Evolutionary conservation across 2,797 vertebrate species (phyloP).

Genomic region (Lagocephalus sceleratus): DNA sequence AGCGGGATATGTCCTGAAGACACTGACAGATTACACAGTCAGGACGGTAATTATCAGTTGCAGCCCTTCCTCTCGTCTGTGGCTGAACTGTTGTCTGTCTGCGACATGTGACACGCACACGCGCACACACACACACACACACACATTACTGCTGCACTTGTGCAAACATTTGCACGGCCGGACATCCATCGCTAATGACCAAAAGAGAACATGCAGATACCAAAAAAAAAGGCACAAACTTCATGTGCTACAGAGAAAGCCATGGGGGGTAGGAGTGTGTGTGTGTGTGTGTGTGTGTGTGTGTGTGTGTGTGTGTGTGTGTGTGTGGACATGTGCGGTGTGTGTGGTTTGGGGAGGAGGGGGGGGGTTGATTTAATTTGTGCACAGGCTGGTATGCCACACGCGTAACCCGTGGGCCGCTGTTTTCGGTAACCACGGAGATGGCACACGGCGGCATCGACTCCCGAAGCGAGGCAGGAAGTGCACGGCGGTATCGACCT

Average conservation of each 20-base stretch:
- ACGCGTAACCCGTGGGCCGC: slow-evolving; percentile 28
- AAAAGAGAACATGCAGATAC: slow-evolving; percentile 20
- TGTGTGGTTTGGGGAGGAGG: no score
- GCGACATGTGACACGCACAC: background rate
- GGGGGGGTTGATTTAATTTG: slow-evolving; percentile 8
- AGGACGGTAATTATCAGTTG: slow-evolving; percentile 12
- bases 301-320: no score
- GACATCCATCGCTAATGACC: slow-evolving; percentile 39
- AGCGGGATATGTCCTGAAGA: background rate
- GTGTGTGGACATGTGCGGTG: no score
- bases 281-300: no score
- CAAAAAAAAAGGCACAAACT: slow-evolving; percentile 38
- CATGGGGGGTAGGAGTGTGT: no score
- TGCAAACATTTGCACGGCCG: slow-evolving; percentile 35
- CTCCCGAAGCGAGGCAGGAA: slow-evolving; percentile 56
- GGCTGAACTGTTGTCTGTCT: slow-evolving; percentile 4
- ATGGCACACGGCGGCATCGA: slow-evolving; percentile 63
- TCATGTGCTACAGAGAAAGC: slow-evolving; percentile 23
- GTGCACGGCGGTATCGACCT: slow-evolving; percentile 61
- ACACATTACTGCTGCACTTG: slow-evolving; percentile 14
- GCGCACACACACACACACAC: no score
- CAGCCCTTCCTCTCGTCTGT: background rate
- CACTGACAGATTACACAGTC: slow-evolving; percentile 2
- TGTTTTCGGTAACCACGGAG: slow-evolving; percentile 66
- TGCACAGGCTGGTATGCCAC: slow-evolving; percentile 24